A percentile compares a stretch with the other conserved stretches of the same genome.
phyloP scores from a whole-genome alignment of 2,888 invertebrate genomes.

The Strigamia transsilvanica region DNA sequence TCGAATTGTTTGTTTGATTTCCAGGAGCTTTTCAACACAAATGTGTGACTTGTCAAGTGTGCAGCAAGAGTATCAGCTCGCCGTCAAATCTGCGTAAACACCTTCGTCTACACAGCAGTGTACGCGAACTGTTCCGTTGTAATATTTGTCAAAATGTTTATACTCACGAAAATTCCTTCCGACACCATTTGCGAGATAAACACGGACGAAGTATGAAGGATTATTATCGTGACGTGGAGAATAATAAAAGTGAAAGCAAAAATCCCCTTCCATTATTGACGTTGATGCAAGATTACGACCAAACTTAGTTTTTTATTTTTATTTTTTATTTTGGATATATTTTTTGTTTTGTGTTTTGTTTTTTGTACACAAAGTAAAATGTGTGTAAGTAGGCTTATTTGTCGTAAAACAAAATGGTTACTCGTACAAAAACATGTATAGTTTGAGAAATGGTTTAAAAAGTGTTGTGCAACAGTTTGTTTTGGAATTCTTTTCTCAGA shows the following conservation, averaged over 20 bases:
- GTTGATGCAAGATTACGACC: not conserved
- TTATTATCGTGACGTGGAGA: slow-evolving; percentile 33
- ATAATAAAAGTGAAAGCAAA: slow-evolving; percentile 41
- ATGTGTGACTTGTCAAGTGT: slow-evolving; percentile 52
- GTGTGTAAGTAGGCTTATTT: slow-evolving; percentile 22
- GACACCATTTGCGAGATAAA: slow-evolving; percentile 54
- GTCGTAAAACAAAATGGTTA: slow-evolving; percentile 5
- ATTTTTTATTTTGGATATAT: not conserved
- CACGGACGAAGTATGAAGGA: slow-evolving; percentile 51
- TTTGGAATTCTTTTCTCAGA: slow-evolving; percentile 18
- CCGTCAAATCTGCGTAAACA: slow-evolving; percentile 55
- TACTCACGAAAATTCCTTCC: slow-evolving; percentile 54
- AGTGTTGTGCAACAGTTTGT: slow-evolving; percentile 46
- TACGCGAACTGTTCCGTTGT: slow-evolving; percentile 52
- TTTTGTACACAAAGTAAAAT: not conserved
- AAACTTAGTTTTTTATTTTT: slow-evolving; percentile 12
- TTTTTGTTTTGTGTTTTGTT: not conserved
- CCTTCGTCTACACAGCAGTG: slow-evolving; percentile 53
- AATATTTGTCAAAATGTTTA: slow-evolving; percentile 53
- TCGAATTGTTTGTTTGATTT: slow-evolving; percentile 40
- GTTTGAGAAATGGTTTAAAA: slow-evolving; percentile 10
- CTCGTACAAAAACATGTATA: not conserved
- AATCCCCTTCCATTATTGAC: slow-evolving; percentile 20
- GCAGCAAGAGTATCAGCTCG: slow-evolving; percentile 55
- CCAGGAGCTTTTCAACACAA: slow-evolving; percentile 49